A percentile compares a stretch with the other conserved stretches of the same genome.
Evolutionary conservation across 2,888 invertebrate species (phyloP).

Genomic region (Liopterus haemorrhoidalis): DNA sequence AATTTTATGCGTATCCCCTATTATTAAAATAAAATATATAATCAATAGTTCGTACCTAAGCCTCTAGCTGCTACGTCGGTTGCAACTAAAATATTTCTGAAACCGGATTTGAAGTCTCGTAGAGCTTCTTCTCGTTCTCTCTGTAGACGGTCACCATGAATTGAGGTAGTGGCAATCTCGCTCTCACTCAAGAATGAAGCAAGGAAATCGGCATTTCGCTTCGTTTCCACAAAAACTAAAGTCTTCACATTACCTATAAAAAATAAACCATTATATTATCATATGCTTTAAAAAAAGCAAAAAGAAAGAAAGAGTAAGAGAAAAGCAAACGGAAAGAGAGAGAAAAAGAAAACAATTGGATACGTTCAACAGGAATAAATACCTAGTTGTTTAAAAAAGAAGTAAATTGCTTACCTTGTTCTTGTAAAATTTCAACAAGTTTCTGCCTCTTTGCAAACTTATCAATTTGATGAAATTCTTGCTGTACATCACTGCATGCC

Average conservation of each 20-base stretch:
- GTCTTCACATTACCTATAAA: slow-evolving; percentile 48
- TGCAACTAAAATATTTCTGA: slow-evolving; percentile 78
- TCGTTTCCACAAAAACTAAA: slow-evolving; percentile 86
- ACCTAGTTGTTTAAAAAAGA: background rate
- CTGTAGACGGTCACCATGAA: slow-evolving; percentile 70
- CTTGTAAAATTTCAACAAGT: slow-evolving; percentile 61
- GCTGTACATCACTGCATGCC: slow-evolving; percentile 86
- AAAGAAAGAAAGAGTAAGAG: background rate
- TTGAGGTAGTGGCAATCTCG: slow-evolving; percentile 64
- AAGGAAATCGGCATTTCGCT: slow-evolving; percentile 83
- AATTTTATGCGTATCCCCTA: too few species aligned
- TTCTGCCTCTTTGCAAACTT: slow-evolving; percentile 69
- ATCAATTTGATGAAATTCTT: slow-evolving; percentile 63
- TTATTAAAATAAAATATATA: background rate
- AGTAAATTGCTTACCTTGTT: slow-evolving; percentile 44
- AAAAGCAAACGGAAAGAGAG: slow-evolving; percentile 42
- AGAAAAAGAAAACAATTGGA: too few species aligned
- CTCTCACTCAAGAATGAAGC: slow-evolving; percentile 75
- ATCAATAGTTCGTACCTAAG: slow-evolving; percentile 51
- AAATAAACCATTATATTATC: too few species aligned
- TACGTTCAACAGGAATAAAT: slow-evolving; percentile 13
- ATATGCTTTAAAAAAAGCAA: background rate
- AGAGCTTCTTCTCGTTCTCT: slow-evolving; percentile 67
- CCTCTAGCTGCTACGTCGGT: slow-evolving; percentile 94
- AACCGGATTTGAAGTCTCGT: slow-evolving; percentile 73